Conservation (phyloP, 2,888 invertebrate species). For the Xanthorhoe designata region DNA sequence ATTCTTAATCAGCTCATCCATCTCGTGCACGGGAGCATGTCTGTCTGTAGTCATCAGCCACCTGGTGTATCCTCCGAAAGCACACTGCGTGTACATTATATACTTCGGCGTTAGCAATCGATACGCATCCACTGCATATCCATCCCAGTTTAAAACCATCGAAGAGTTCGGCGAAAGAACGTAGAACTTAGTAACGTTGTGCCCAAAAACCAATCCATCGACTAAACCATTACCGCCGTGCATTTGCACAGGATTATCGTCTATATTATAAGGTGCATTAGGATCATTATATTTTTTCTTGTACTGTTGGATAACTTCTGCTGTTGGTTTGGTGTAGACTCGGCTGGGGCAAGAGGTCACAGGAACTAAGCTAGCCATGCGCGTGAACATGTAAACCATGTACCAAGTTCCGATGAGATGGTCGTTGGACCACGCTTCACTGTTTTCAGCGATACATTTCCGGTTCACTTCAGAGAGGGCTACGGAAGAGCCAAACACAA, state of each 20-base stretch:
- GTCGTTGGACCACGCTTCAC: constrained; percentile 30
- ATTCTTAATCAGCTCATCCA: constrained; percentile 27
- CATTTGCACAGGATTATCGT: constrained; percentile 29
- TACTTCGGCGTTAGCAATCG: constrained; percentile 15
- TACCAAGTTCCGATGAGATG: constrained; percentile 34
- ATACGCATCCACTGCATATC: constrained; percentile 16
- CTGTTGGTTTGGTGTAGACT: constrained; percentile 20
- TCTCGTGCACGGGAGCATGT: constrained; percentile 20
- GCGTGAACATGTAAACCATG: constrained; percentile 21
- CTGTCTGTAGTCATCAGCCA: constrained; percentile 10
- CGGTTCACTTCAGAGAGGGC: constrained; percentile 24
- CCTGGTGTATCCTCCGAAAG: constrained; percentile 11
- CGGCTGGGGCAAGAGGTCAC: constrained; percentile 3
- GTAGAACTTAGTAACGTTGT: constrained; percentile 32
- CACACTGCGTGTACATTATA: constrained; percentile 23
- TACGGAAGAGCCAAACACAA: neutral
- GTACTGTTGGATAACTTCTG: constrained; percentile 22
- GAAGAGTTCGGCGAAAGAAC: constrained; percentile 21
- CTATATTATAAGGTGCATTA: constrained; percentile 26
- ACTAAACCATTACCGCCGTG: neutral
- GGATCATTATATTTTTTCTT: constrained; percentile 30
- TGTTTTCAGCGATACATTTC: constrained; percentile 27
- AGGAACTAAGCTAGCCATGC: constrained; percentile 8
- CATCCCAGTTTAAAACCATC: neutral
- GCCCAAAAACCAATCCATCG: constrained; percentile 27